Conservation (phyloP, 2,797 vertebrate species). For the Phrynocephalus vlangalii region DNA sequence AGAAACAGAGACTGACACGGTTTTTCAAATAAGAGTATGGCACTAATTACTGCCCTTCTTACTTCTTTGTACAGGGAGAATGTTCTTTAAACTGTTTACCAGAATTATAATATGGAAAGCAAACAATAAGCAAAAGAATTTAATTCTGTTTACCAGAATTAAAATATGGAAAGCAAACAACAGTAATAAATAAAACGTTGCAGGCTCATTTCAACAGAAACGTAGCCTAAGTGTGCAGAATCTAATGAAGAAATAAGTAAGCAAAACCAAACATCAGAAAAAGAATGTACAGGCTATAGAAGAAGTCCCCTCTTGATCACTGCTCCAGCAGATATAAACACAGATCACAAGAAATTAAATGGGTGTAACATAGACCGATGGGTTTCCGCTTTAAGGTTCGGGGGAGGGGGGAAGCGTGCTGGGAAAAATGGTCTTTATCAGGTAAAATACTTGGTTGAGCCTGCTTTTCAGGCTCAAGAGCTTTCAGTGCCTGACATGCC, state of each 20-base stretch:
- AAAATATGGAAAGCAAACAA: not conserved
- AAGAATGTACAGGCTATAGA: not conserved
- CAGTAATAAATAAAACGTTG: no score
- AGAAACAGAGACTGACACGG: not conserved
- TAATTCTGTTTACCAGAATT: not conserved
- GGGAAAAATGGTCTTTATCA: not conserved
- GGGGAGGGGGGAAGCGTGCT: accelerated
- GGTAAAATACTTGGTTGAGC: slow-evolving; percentile 13
- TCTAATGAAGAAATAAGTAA: not conserved
- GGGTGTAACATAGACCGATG: not conserved
- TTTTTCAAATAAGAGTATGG: not conserved
- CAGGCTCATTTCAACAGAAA: not conserved
- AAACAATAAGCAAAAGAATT: no score
- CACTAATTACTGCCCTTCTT: not conserved
- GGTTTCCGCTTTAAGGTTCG: slow-evolving; percentile 35
- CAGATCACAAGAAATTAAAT: slow-evolving; percentile 26
- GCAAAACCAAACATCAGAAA: not conserved
- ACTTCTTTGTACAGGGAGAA: not conserved
- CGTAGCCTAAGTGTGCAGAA: not conserved
- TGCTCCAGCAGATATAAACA: slow-evolving; percentile 16
- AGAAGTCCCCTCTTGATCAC: accelerated
- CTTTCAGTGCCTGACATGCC: slow-evolving; percentile 8
- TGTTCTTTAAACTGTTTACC: not conserved
- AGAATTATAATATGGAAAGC: not conserved
- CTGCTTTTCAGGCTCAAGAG: not conserved